These are phyloP conservation scores for Ashinkailepas kermadecensis DNA, from an alignment of 2,888 invertebrate genomes.

Conservation along the genomic window DNA sequence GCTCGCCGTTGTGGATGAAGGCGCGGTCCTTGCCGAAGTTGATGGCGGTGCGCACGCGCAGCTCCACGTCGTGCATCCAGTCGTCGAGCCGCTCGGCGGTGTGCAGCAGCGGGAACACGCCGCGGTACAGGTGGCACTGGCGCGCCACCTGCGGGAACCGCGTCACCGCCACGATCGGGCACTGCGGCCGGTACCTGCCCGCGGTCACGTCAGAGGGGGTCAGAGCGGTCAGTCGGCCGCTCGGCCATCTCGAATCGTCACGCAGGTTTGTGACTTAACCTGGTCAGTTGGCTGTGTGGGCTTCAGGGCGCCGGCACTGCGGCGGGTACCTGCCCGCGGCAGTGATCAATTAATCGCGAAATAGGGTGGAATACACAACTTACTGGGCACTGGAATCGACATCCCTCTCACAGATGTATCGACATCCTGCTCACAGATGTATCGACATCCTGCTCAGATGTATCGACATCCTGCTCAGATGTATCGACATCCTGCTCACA, in stretches of 20 bases:
- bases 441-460: no score
- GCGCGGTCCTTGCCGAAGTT: constrained; percentile 42
- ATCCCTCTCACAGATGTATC: no score
- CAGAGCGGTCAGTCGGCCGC: no score
- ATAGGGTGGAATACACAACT: constrained; percentile 73
- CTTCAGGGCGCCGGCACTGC: constrained; percentile 55
- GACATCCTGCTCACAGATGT: no score
- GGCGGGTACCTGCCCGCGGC: neutral
- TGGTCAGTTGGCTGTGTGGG: constrained; percentile 66
- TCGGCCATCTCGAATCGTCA: constrained; percentile 84
- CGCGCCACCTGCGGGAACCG: constrained; percentile 61
- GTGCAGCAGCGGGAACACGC: constrained; percentile 80
- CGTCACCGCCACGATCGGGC: constrained; percentile 68
- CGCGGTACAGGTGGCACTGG: constrained; percentile 84
- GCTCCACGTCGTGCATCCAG: constrained; percentile 43
- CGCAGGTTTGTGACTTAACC: constrained; percentile 84
- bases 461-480: no score
- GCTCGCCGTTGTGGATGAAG: constrained; percentile 50
- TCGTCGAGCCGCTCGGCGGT: constrained; percentile 49
- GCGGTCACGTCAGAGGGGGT: neutral
- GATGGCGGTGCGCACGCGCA: constrained; percentile 37
- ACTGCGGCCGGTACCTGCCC: constrained; percentile 50
- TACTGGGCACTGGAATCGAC: no score
- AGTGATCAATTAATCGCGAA: constrained; percentile 40
- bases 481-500: no score